phyloP scores from a whole-genome alignment of 1,140 invertebrate genomes.

The Holotrichia oblita region DNA sequence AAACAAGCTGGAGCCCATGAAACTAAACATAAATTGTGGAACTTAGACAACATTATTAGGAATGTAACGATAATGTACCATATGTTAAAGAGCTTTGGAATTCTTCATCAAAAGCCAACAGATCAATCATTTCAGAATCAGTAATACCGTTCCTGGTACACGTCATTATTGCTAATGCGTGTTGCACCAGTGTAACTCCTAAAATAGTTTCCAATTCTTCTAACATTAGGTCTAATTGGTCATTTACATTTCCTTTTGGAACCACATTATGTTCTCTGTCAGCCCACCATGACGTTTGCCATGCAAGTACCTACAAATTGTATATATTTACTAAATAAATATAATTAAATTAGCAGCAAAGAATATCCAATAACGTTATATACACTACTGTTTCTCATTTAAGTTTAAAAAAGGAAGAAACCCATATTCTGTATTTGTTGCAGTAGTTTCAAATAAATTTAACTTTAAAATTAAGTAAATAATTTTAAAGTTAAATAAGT shows the following conservation, averaged over 20 bases:
- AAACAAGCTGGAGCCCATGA: conserved; percentile 73
- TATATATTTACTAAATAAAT: no score
- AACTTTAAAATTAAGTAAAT: no score
- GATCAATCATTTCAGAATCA: conserved; percentile 78
- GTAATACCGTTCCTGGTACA: conserved; percentile 76
- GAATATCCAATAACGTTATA: no score
- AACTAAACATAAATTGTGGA: conserved; percentile 60
- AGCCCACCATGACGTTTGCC: conserved; percentile 72
- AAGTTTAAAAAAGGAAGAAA: no score
- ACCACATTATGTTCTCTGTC: conserved; percentile 63
- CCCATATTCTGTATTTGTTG: no score
- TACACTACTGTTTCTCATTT: no score
- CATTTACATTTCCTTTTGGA: conserved; percentile 65
- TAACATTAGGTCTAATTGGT: conserved; percentile 70
- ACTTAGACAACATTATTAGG: not conserved
- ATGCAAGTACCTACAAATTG: conserved; percentile 68
- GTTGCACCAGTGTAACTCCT: conserved; percentile 67
- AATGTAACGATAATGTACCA: conserved; percentile 61
- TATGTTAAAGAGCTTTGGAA: conserved; percentile 74
- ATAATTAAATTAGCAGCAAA: no score
- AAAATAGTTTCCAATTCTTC: conserved; percentile 73
- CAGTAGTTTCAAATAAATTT: no score
- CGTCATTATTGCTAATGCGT: conserved; percentile 73
- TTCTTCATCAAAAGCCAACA: conserved; percentile 74
- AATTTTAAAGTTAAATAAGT: no score